Evolutionary conservation across 2,888 invertebrate species (phyloP).

Genomic region (Nymphalis polychloros): DNA sequence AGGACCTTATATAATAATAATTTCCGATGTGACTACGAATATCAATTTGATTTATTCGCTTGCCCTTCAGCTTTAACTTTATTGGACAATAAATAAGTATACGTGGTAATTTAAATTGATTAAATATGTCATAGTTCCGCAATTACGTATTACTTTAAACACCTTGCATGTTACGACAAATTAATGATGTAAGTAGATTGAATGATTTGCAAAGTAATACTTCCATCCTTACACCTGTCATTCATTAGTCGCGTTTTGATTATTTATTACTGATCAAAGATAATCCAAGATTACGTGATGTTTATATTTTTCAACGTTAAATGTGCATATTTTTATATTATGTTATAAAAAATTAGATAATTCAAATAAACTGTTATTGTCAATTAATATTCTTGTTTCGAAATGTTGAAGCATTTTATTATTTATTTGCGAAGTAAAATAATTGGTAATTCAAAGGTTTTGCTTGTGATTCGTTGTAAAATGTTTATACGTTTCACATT

Average conservation of each 20-base stretch:
- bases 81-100: conserved; percentile 4
- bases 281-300: too few relatives aligned
- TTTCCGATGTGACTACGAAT: not conserved
- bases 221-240: conserved; percentile 19
- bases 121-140: conserved; percentile 23
- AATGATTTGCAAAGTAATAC: conserved; percentile 4
- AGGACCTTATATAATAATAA: not conserved
- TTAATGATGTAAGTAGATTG: not conserved
- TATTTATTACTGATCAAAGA: not conserved
- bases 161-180: conserved; percentile 26
- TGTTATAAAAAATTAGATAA: too few relatives aligned
- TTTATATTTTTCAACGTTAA: too few relatives aligned
- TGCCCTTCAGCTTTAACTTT: conserved; percentile 1
- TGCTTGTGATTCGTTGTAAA: too few relatives aligned
- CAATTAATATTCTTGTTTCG: too few relatives aligned
- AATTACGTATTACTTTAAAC: conserved; percentile 14
- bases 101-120: conserved; percentile 18
- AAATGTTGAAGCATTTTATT: too few relatives aligned
- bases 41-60: not conserved
- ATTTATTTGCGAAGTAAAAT: too few relatives aligned
- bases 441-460: too few relatives aligned
- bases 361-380: too few relatives aligned
- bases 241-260: not conserved
- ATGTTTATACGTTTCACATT: not conserved
- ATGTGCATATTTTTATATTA: too few relatives aligned